Base-by-base conservation (phyloP, 2,797 vertebrate species). In the Siniperca undulata region DNA sequence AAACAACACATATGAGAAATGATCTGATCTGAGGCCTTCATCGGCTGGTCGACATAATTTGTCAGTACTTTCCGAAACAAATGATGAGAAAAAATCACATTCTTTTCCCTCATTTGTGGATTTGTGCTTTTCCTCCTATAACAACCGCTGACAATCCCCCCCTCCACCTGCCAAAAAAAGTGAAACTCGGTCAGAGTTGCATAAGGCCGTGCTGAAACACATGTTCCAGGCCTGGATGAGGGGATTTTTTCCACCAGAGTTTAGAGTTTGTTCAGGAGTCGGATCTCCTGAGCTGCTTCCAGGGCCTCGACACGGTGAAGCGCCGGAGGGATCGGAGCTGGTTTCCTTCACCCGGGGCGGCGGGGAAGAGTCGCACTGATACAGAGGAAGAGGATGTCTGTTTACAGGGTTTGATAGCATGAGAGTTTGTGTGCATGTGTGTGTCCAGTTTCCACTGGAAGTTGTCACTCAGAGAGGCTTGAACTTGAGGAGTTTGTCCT, bases 221-320 rank as follows among this genome's bases (percentile, higher is more conserved):
- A 77, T 83, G 91, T 83, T 84, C 79, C 86, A 59, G 79, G 68
- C 56, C 40, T 34, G 79, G 46, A 82, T 86, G 91, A 91, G 86
- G 78, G 74, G 80, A 62, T 76, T 88, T 90, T 91, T 90, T 88
- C 87, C 87, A 84, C 74, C 74, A 24, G 20, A 16, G 72, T 64
- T 50, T 24, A 19, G 66, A 85, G 67, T 86, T 90, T 83, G 77
- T 76, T 42, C 86, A 78, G 85, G 83, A 86, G 81, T 87, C 38
- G 14, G 74, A 81, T 86, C 82, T 81, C 74, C 56, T 12, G 50
- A 77, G 62, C 53, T 0, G 7, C 40, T 56, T 78, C 77, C 79
- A 82, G 55, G 64, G 24, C 61, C 61, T 52, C 12, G 30, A 38
- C 38, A 6, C 1, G 2, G 69, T 36, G 66, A 42, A 62, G 11